Conservation (phyloP, 2,888 invertebrate genomes). For the Petrolisthes manimaculis region DNA sequence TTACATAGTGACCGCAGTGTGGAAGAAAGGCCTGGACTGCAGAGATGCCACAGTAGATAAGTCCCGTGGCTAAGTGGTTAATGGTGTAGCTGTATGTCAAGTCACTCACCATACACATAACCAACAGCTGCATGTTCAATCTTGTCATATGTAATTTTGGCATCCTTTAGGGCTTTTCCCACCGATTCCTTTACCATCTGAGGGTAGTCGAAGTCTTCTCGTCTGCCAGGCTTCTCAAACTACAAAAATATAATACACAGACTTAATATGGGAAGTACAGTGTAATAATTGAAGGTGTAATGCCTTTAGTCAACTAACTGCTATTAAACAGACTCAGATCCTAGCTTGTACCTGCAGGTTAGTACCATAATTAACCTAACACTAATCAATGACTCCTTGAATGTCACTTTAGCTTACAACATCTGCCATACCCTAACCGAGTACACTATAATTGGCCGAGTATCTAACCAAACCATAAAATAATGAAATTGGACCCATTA, state of each 20-base stretch:
- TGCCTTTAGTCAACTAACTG: background rate
- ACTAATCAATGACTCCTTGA: too few relatives aligned
- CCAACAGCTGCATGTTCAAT: slow-evolving; percentile 92
- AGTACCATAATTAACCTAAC: too few relatives aligned
- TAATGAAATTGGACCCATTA: too few relatives aligned
- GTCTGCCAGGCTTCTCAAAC: slow-evolving; percentile 92
- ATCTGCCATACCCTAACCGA: too few relatives aligned
- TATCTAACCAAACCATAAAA: too few relatives aligned
- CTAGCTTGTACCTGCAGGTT: background rate
- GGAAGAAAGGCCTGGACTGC: too few relatives aligned
- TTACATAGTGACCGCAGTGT: too few relatives aligned
- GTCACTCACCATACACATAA: slow-evolving; percentile 83
- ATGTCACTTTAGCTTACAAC: too few relatives aligned
- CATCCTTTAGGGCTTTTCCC: slow-evolving; percentile 86
- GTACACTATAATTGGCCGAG: too few relatives aligned
- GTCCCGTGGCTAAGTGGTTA: too few relatives aligned
- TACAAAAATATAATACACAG: slow-evolving; percentile 68
- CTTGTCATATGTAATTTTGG: slow-evolving; percentile 80
- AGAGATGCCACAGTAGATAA: too few relatives aligned
- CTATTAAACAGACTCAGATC: background rate
- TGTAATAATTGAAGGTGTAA: background rate
- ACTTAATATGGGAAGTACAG: background rate
- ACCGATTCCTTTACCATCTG: slow-evolving; percentile 95
- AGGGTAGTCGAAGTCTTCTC: slow-evolving; percentile 89
- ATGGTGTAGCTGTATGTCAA: too few relatives aligned